Evolutionary conservation across 2,113 vertebrate genomes (phyloP), one percentile per base, ranked within the genome.

Genomic region (Centropristis striata): DNA sequence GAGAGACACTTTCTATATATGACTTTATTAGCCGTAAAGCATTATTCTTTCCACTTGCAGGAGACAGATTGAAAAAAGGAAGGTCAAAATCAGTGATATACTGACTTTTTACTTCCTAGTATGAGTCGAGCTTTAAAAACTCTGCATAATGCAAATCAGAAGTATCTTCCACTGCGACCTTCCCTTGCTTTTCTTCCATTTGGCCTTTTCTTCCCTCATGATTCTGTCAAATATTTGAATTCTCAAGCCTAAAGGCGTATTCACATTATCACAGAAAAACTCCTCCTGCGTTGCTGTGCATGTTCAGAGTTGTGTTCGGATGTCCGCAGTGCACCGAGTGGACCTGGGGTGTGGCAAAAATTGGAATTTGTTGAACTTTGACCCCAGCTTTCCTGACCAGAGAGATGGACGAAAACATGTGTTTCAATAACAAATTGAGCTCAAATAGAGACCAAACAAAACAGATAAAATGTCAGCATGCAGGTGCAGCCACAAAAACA

Each of bases 141-240:
- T 32, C 36, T 44, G 13, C 36, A 41, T 28, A 3, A 18, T 47
- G 27, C n/a, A 49, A 15, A 28, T 66, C 16, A 76, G 16, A 11
- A 23, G 46, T 36, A 53, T 32, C 27, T 80, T 65, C 46, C 23
- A 64, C 60, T 27, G 44, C 32, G 18, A 57, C 54, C 2, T 39
- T 72, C 25, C 46, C 20, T 68, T 9, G 4, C 28, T 71, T 49
- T 32, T 53, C 20, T 49, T 42, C 6, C 6, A 20, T 67, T 36
- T 32, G 20, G 10, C 13, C 41, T 46, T 18, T 9, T 61, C 14
- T 6, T 44, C 37, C 25, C 36, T 71, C 23, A 53, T 69, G 9
- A 4, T 39, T 47, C 32, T 37, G 11, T 67, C 41, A 55, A 55
- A 49, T 80, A 44, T n/a, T 18, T 20, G 23, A 44, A 53, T 32